A percentile compares a stretch with the other conserved stretches of the same genome.
These are phyloP conservation scores for Gallinago undulata DNA, from an alignment of 2,113 vertebrate genomes.

Conservation along the genomic window DNA sequence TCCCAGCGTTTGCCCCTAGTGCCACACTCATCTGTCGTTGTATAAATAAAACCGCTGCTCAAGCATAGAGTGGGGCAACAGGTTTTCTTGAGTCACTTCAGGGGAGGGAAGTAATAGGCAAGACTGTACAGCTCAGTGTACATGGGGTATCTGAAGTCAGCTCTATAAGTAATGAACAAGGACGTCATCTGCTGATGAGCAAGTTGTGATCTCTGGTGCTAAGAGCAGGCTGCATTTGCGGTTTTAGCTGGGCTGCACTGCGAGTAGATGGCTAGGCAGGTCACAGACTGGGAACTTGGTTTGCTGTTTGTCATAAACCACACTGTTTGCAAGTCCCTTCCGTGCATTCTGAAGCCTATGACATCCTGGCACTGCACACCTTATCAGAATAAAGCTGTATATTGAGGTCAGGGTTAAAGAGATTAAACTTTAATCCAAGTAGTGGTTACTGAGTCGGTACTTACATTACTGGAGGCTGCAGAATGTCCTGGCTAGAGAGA, in stretches of 20 bases:
- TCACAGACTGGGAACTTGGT: background rate
- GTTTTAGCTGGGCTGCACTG: background rate
- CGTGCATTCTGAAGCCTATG: background rate
- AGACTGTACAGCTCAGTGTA: background rate
- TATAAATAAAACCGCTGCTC: background rate
- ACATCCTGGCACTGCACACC: background rate
- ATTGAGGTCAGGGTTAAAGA: slow-evolving; percentile 46
- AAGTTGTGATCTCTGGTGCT: background rate
- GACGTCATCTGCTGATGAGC: rapidly evolving
- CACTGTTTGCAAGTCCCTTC: background rate
- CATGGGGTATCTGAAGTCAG: background rate
- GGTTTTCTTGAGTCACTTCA: background rate
- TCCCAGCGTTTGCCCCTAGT: background rate
- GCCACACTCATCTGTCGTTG: too few relatives aligned
- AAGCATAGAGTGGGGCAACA: background rate
- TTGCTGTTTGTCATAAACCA: background rate
- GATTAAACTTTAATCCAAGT: slow-evolving; percentile 30
- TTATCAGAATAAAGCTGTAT: background rate
- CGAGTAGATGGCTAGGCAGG: too few relatives aligned
- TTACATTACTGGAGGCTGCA: background rate
- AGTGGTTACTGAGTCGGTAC: slow-evolving; percentile 1
- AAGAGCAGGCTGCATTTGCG: background rate
- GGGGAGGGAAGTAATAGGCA: background rate
- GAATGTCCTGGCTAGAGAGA: background rate
- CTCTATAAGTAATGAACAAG: background rate